These are phyloP conservation scores for Amazona vittata DNA, from an alignment of 2,113 vertebrate genomes.

Conservation along the genomic window DNA sequence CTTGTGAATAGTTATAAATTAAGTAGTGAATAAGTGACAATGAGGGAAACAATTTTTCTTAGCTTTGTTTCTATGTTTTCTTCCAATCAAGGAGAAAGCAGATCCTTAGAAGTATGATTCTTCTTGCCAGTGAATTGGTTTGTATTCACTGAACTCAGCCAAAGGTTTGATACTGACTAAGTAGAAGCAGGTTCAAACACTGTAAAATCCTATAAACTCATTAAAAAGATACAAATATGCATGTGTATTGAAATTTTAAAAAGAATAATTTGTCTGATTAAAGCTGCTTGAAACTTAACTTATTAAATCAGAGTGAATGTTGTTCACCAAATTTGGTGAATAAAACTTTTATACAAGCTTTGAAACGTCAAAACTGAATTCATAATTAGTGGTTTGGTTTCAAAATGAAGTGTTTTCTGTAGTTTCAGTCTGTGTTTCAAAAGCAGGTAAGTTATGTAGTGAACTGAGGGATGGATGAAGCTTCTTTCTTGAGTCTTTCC, in stretches of 20 bases:
- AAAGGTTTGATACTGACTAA: constrained; percentile 7
- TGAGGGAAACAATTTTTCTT: fast-evolving
- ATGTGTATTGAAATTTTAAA: background rate
- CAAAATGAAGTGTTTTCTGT: background rate
- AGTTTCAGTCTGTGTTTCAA: background rate
- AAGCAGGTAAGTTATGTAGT: background rate
- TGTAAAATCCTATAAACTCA: background rate
- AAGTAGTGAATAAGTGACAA: background rate
- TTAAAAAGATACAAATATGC: constrained; percentile 28
- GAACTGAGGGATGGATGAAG: background rate
- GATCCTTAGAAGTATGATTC: background rate
- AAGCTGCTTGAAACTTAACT: background rate
- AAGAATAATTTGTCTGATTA: background rate
- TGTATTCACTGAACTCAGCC: background rate
- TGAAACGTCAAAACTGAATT: background rate
- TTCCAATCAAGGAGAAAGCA: background rate
- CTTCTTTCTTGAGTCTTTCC: background rate
- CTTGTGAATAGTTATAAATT: fast-evolving
- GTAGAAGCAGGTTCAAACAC: background rate
- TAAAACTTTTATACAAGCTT: background rate
- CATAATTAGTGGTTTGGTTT: fast-evolving
- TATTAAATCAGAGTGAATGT: fast-evolving
- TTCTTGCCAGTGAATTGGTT: background rate
- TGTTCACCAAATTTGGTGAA: background rate
- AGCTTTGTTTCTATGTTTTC: background rate